Evolutionary conservation across 2,797 vertebrate species (phyloP).

Genomic region (Chaetodon trifasciatus): DNA sequence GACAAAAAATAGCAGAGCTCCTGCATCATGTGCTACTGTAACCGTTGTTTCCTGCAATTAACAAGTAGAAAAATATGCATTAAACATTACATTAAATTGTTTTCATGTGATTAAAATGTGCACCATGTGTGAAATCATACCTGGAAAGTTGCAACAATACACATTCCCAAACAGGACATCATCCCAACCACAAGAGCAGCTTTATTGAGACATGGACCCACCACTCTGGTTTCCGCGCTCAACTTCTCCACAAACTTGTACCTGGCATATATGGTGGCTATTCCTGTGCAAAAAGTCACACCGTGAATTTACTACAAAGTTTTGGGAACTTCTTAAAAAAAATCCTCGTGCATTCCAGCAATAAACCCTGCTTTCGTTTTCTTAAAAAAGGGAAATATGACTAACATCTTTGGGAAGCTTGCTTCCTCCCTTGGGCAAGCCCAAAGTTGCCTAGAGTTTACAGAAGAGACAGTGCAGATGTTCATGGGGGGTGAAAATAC

Average conservation of each 20-base stretch:
- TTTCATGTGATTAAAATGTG: not conserved
- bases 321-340: not conserved
- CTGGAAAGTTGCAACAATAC: constrained; percentile 95
- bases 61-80: not conserved
- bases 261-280: constrained; percentile 90
- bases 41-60: constrained; percentile 88
- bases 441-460: constrained; percentile 17
- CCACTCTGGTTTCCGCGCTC: constrained; percentile 66
- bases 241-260: constrained; percentile 92
- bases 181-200: constrained; percentile 83
- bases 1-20: constrained; percentile 92
- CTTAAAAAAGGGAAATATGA: constrained; percentile 69
- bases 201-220: constrained; percentile 81
- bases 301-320: not conserved
- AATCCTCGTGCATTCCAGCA: not conserved
- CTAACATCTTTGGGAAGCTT: not conserved
- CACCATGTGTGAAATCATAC: constrained; percentile 73
- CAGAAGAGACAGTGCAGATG: not conserved
- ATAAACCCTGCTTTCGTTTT: constrained; percentile 68
- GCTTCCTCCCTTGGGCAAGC: constrained; percentile 44
- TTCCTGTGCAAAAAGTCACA: constrained; percentile 78
- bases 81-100: not conserved
- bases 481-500: constrained; percentile 73
- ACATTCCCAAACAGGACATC: constrained; percentile 92
- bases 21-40: constrained; percentile 86